Percentiles rank a stretch among this genome's conserved stretches.
Conservation (phyloP, 2,888 invertebrate genomes). For the Tipula helvola region DNA sequence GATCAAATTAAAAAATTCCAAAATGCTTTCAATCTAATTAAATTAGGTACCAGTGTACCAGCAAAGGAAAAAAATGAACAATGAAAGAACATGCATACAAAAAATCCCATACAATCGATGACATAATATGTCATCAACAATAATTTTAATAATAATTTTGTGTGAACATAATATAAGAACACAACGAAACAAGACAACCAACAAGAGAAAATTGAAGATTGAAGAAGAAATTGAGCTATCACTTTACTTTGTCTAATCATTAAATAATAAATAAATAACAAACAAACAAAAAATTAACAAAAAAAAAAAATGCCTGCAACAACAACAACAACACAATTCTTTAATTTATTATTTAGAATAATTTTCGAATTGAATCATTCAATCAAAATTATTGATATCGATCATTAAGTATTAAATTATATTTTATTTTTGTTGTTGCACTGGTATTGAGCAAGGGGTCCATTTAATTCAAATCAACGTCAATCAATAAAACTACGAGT, state of each 20-base stretch:
- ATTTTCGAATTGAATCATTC: neutral
- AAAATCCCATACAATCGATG: slow-evolving; percentile 5
- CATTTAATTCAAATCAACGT: slow-evolving; percentile 11
- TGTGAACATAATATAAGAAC: neutral
- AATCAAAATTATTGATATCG: slow-evolving; percentile 10
- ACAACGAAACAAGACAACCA: neutral
- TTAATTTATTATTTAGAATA: neutral
- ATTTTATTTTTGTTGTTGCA: neutral
- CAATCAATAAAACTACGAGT: neutral
- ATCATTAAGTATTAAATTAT: slow-evolving; percentile 8
- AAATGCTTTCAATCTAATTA: neutral
- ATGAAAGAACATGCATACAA: neutral
- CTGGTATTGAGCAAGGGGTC: neutral
- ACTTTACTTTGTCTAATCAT: neutral
- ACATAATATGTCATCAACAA: slow-evolving; percentile 4
- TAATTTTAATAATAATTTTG: neutral
- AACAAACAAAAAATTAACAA: neutral
- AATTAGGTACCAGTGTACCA: neutral
- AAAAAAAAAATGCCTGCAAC: neutral
- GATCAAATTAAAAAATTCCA: neutral
- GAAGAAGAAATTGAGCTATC: neutral
- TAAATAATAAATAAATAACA: neutral
- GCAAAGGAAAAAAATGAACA: neutral
- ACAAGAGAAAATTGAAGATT: neutral
- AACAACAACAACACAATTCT: neutral